These are phyloP conservation scores for Nerophis ophidion DNA, from an alignment of 2,113 vertebrate genomes.

Conservation along the genomic window DNA sequence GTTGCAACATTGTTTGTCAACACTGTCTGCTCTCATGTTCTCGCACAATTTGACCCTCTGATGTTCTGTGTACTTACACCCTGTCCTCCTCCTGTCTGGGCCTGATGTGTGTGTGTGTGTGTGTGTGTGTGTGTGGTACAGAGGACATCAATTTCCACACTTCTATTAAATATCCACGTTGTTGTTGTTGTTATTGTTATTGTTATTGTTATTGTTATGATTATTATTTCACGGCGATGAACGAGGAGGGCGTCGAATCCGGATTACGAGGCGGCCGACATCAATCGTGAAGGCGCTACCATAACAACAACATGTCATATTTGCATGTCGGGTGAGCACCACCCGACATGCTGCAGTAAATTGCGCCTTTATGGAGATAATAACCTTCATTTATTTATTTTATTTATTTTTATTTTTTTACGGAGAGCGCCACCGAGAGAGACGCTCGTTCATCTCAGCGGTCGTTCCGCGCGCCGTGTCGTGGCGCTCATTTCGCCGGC, in stretches of 20 bases:
- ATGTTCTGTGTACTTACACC: too few relatives aligned
- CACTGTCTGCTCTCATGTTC: too few relatives aligned
- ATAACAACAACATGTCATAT: neutral
- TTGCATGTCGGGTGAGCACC: constrained; percentile 11
- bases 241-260: constrained; percentile 16
- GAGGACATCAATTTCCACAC: too few relatives aligned
- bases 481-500: constrained; percentile 8
- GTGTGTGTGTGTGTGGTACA: too few relatives aligned
- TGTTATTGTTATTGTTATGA: too few relatives aligned
- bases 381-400: constrained; percentile 4
- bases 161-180: too few relatives aligned
- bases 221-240: neutral
- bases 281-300: constrained; percentile 19
- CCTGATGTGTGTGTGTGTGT: too few relatives aligned
- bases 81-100: too few relatives aligned
- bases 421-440: constrained; percentile 18
- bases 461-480: constrained; percentile 5
- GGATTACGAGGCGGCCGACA: constrained; percentile 12
- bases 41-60: too few relatives aligned
- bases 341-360: constrained; percentile 16
- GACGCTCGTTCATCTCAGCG: constrained; percentile 11
- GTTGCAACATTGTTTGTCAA: too few relatives aligned
- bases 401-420: constrained; percentile 17
- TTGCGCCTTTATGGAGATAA: constrained; percentile 14
- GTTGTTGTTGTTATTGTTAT: constrained; percentile 13